These are phyloP conservation scores for Zophobas atratus DNA, from an alignment of 1,140 invertebrate genomes.

Conservation along the genomic window DNA sequence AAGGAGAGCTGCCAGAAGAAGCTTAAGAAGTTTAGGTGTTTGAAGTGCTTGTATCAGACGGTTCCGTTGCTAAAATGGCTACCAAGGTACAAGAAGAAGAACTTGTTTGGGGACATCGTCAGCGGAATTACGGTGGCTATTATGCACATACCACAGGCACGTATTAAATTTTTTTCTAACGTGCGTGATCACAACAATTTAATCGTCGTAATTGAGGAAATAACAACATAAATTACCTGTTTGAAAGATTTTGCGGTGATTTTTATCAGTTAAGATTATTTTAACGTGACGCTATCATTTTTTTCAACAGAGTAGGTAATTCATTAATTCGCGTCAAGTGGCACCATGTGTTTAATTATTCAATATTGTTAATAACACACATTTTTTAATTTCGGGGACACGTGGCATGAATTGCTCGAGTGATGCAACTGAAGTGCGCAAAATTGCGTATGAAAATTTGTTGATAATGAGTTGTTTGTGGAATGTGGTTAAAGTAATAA, in stretches of 20 bases:
- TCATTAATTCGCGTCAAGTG: too few species aligned
- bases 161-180: background rate
- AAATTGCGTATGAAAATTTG: too few species aligned
- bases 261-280: conserved; percentile 4
- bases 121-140: conserved; percentile 80
- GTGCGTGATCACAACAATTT: background rate
- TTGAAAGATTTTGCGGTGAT: background rate
- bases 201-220: background rate
- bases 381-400: too few species aligned
- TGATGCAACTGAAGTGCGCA: too few species aligned
- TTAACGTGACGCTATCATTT: background rate
- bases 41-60: conserved; percentile 61
- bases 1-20: conserved; percentile 58
- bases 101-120: conserved; percentile 73
- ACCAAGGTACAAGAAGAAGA: conserved; percentile 70
- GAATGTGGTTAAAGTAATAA: too few species aligned
- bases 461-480: too few species aligned
- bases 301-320: too few species aligned
- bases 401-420: too few species aligned
- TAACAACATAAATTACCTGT: too few species aligned
- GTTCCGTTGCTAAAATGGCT: conserved; percentile 74
- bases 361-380: too few species aligned
- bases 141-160: conserved; percentile 86
- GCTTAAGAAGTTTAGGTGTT: conserved; percentile 59
- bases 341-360: too few species aligned